phyloP scores from a whole-genome alignment of 2,797 vertebrate species.

The Xiphorhynchus erythropygius region DNA sequence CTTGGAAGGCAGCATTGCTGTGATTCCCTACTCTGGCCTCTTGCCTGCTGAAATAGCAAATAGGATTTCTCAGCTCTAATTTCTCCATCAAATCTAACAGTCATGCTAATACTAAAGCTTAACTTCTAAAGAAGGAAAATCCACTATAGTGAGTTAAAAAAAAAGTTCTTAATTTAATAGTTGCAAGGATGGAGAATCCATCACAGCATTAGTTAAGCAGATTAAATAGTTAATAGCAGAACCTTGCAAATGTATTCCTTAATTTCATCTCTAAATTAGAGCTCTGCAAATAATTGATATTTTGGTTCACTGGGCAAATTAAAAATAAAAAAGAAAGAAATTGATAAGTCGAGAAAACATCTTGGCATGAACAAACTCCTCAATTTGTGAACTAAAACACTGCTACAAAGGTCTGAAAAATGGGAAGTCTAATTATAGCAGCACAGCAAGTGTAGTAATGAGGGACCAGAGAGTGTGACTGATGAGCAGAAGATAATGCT shows the following conservation, averaged over 20 bases:
- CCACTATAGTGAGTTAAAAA: background rate
- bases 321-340: slow-evolving; percentile 17
- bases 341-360: slow-evolving; percentile 27
- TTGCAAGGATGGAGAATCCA: background rate
- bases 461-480: background rate
- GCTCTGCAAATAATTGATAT: slow-evolving; percentile 24
- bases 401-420: background rate
- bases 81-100: background rate
- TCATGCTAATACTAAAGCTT: background rate
- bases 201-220: background rate
- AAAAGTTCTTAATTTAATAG: background rate
- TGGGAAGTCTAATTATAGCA: slow-evolving; percentile 2
- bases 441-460: background rate
- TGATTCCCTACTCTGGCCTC: background rate
- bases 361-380: background rate
- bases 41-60: background rate
- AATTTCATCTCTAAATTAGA: slow-evolving; percentile 27
- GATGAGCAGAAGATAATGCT: slow-evolving; percentile 3
- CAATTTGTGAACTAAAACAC: background rate
- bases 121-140: background rate
- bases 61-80: background rate
- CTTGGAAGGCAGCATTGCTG: background rate
- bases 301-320: slow-evolving; percentile 43
- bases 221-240: slow-evolving; percentile 8
- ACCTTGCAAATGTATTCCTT: background rate